Percentiles rank a stretch among this genome's conserved stretches.
phyloP scores from a whole-genome alignment of 1,140 invertebrate genomes.

The Brachionus plicatilis region DNA sequence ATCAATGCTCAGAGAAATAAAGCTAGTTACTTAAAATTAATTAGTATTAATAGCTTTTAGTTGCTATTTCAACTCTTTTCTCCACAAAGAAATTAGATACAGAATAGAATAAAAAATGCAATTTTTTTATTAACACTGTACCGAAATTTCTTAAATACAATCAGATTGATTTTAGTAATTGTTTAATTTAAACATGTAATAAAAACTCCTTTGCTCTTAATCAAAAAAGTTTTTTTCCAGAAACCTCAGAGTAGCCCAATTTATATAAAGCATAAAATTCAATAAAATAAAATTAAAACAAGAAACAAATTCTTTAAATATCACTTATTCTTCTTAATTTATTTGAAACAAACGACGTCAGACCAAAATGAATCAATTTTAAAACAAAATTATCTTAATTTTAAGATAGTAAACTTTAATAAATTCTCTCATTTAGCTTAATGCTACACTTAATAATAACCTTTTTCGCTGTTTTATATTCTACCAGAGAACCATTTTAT shows the following conservation, averaged over 20 bases:
- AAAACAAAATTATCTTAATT: background rate
- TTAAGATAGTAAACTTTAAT: background rate
- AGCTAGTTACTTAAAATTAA: constrained; percentile 21
- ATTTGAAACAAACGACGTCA: constrained; percentile 1
- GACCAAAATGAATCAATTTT: background rate
- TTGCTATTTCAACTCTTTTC: background rate
- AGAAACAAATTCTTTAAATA: background rate
- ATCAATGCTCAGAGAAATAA: background rate
- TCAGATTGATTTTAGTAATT: background rate
- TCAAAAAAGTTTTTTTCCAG: background rate
- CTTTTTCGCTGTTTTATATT: background rate
- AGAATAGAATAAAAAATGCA: background rate
- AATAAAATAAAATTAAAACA: background rate
- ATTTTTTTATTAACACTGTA: background rate
- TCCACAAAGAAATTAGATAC: background rate
- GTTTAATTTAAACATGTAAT: background rate
- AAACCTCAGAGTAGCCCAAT: background rate
- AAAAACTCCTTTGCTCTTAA: background rate
- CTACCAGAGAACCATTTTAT: background rate
- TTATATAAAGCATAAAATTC: background rate
- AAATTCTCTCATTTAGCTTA: background rate
- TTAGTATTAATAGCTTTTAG: constrained; percentile 13
- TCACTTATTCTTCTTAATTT: background rate
- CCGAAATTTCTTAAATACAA: background rate
- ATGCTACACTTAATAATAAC: constrained; percentile 29